phyloP scores from a whole-genome alignment of 2,797 vertebrate species.

The Platalea minor region DNA sequence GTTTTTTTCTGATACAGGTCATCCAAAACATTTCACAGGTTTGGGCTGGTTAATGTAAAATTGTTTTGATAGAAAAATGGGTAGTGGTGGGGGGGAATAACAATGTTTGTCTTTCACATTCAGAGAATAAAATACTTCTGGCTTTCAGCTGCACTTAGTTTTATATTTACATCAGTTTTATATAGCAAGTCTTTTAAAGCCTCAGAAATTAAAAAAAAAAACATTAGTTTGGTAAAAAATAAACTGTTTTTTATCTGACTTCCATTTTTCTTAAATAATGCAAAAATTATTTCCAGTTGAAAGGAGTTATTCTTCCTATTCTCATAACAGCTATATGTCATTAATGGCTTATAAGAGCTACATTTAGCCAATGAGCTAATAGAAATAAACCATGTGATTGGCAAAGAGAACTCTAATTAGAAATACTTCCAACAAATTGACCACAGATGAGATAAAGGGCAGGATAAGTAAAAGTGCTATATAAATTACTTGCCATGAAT shows the following conservation, averaged over 20 bases:
- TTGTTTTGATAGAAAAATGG: not conserved
- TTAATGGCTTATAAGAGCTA: conserved; percentile 26
- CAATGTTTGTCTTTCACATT: not conserved
- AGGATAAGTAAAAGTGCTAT: conserved; percentile 59
- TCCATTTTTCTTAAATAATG: conserved; percentile 40
- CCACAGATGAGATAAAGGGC: conserved; percentile 64
- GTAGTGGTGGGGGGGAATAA: not conserved
- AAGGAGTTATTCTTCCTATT: conserved; percentile 36
- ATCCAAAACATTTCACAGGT: not conserved
- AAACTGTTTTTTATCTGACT: not conserved
- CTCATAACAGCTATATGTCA: conserved; percentile 6
- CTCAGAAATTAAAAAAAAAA: not conserved
- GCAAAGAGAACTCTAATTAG: conserved; percentile 63
- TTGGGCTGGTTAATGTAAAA: not conserved
- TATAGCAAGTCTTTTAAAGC: not conserved
- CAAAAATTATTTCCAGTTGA: conserved; percentile 44
- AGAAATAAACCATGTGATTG: conserved; percentile 49
- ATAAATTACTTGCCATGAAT: conserved; percentile 61
- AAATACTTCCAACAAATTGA: conserved; percentile 59
- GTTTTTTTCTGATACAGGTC: not conserved
- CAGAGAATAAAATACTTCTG: not conserved
- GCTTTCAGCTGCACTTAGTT: not conserved
- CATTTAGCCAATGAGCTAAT: conserved; percentile 53
- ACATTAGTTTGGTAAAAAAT: not conserved
- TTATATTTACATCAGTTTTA: not conserved